These are phyloP conservation scores for Liolophura sinensis DNA, from an alignment of 1,140 invertebrate species.

Conservation along the genomic window DNA sequence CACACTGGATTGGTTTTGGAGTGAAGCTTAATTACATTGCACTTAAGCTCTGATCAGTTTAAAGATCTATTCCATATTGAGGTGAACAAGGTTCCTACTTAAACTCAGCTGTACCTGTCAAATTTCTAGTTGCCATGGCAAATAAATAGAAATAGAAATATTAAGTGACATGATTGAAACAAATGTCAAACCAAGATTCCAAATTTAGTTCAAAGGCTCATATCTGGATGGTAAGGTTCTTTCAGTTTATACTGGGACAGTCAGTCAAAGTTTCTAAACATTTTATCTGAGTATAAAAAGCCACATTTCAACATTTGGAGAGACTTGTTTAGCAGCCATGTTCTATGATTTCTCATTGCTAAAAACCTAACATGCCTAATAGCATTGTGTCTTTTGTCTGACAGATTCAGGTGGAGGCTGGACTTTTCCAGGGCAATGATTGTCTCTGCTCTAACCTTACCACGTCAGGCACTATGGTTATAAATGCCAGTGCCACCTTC, in stretches of 20 bases:
- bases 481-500: slow-evolving; percentile 23
- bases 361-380: neutral
- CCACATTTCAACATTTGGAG: neutral
- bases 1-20: too few species aligned
- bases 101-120: too few species aligned
- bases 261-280: neutral
- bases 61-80: too few species aligned
- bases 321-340: neutral
- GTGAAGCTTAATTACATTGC: too few species aligned
- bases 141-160: too few species aligned
- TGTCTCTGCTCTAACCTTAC: slow-evolving; percentile 26
- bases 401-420: slow-evolving; percentile 37
- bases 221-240: neutral
- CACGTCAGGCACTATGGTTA: slow-evolving; percentile 26
- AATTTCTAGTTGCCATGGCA: too few species aligned
- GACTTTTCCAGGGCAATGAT: slow-evolving; percentile 40
- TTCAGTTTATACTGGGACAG: neutral
- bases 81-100: too few species aligned
- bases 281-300: neutral
- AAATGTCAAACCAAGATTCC: too few species aligned
- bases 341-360: neutral
- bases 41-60: too few species aligned
- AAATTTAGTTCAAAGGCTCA: too few species aligned
- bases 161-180: too few species aligned
- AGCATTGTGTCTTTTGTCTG: slow-evolving; percentile 5